These are phyloP conservation scores for Notolepis coatsorum DNA, from an alignment of 2,797 vertebrate species.

Conservation along the genomic window DNA sequence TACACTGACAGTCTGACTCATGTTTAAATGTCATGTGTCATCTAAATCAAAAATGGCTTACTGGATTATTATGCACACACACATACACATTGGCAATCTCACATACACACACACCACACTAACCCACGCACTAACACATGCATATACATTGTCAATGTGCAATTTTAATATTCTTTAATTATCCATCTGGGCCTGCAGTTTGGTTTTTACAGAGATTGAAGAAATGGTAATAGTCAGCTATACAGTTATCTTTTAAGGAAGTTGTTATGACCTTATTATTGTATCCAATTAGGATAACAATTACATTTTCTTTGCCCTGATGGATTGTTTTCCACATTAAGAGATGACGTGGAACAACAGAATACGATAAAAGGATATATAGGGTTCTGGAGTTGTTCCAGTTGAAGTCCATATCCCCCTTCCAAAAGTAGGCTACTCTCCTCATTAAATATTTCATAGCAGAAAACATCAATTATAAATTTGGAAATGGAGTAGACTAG, in stretches of 20 bases:
- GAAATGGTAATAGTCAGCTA: neutral
- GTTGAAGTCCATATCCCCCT: slow-evolving; percentile 26
- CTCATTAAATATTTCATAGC: slow-evolving; percentile 64
- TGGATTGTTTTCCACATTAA: slow-evolving; percentile 5
- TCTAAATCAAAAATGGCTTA: neutral
- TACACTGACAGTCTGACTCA: neutral
- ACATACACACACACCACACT: no score
- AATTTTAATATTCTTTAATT: neutral
- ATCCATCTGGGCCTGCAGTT: neutral
- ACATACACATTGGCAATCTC: no score
- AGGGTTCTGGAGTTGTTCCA: neutral
- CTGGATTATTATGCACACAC: no score
- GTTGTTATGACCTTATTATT: neutral
- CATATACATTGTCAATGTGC: neutral
- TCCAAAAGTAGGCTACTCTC: slow-evolving; percentile 48
- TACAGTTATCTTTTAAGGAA: neutral
- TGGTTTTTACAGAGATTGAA: neutral
- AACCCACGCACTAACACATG: no score
- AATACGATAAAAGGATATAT: neutral
- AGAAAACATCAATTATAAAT: slow-evolving; percentile 62
- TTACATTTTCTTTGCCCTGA: neutral
- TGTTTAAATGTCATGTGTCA: neutral
- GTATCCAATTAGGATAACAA: neutral
- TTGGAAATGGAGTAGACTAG: slow-evolving; percentile 34
- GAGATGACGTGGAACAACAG: neutral